Evolutionary conservation across 2,113 vertebrate species (phyloP).

Genomic region (Romanogobio albipinnatus): DNA sequence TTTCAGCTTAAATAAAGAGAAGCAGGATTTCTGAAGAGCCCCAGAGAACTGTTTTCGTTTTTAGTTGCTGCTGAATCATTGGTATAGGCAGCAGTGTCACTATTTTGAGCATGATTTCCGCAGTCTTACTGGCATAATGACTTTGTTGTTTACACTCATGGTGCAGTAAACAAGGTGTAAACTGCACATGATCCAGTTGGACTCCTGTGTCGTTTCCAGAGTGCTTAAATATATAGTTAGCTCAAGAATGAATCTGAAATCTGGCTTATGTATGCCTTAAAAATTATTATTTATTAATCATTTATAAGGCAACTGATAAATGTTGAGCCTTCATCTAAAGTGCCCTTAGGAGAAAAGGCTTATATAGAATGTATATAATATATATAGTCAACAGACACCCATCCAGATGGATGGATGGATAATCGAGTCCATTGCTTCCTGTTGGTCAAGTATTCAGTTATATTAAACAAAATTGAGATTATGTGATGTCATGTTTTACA

Average conservation of each 20-base stretch:
- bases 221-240: background rate
- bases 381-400: background rate
- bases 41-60: too few species aligned
- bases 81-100: background rate
- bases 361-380: background rate
- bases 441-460: background rate
- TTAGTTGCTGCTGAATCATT: background rate
- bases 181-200: too few species aligned
- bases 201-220: too few species aligned
- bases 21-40: background rate
- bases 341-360: too few species aligned
- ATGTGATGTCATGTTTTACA: background rate
- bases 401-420: background rate
- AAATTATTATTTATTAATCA: too few species aligned
- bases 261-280: background rate
- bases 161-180: background rate
- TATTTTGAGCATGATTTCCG: background rate
- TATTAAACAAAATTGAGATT: background rate
- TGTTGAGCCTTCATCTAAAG: too few species aligned
- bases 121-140: background rate
- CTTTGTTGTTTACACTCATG: background rate
- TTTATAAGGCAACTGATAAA: too few species aligned
- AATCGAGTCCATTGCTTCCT: background rate
- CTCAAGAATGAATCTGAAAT: background rate
- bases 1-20: background rate